Conservation (phyloP, 2,888 invertebrate genomes). For the Mystacides longicornis region DNA sequence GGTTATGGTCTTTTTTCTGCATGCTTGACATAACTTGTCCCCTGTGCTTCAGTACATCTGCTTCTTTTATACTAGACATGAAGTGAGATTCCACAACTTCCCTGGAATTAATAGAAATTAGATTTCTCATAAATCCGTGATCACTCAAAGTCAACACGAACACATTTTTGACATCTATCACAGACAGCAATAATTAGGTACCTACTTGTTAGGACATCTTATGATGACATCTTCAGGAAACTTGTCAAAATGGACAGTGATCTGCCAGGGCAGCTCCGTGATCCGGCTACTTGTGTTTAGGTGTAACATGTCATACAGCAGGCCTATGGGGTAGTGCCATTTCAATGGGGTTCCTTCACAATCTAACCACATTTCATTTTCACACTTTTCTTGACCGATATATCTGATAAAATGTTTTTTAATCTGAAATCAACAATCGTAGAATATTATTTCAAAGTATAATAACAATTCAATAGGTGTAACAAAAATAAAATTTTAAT, state of each 20-base stretch:
- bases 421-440: constrained; percentile 51
- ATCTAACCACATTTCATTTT: constrained; percentile 91
- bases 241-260: constrained; percentile 91
- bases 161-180: neutral
- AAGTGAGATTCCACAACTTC: constrained; percentile 91
- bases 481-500: too few relatives aligned
- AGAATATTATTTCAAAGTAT: constrained; percentile 1
- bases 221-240: constrained; percentile 88
- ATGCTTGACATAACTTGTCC: constrained; percentile 83
- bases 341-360: constrained; percentile 86
- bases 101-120: constrained; percentile 43
- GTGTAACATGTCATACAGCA: constrained; percentile 73
- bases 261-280: constrained; percentile 79
- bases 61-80: constrained; percentile 94
- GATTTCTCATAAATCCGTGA: neutral
- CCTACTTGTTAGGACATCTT: constrained; percentile 74
- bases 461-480: too few relatives aligned
- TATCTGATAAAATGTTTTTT: constrained; percentile 81
- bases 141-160: too few relatives aligned
- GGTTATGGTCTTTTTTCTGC: constrained; percentile 96
- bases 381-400: constrained; percentile 71
- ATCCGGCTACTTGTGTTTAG: constrained; percentile 43
- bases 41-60: constrained; percentile 94
- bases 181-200: neutral
- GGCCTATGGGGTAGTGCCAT: constrained; percentile 84